A percentile compares a stretch with the other conserved stretches of the same genome.
Conservation (phyloP, 2,113 vertebrate species). For the Herpetotheres cachinnans region DNA sequence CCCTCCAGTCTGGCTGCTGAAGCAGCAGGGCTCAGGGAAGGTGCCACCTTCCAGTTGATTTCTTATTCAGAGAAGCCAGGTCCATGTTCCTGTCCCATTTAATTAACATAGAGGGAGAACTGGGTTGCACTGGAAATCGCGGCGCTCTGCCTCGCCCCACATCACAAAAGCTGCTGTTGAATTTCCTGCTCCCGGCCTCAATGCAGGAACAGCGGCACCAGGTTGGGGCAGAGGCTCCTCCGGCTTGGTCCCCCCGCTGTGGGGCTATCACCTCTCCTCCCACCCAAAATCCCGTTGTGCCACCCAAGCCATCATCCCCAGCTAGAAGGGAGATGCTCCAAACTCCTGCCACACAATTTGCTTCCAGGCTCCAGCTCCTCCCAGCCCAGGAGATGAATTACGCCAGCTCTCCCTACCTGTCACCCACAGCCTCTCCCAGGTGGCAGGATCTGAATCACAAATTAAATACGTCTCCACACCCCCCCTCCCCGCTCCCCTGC, state of each 20-base stretch:
- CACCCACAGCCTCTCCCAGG: conserved; percentile 13
- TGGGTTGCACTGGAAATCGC: not conserved
- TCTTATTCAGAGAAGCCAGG: conserved; percentile 5
- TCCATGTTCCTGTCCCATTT: conserved; percentile 50
- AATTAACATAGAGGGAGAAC: conserved; percentile 20
- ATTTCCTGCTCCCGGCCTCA: not conserved
- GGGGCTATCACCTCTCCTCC: not conserved
- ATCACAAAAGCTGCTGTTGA: fast-evolving
- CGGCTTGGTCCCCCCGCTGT: fast-evolving
- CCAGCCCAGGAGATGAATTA: not conserved
- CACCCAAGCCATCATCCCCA: not conserved
- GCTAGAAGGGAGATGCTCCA: not conserved
- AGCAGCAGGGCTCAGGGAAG: not conserved
- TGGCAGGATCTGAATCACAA: conserved; percentile 25
- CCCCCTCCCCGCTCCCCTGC: not conserved
- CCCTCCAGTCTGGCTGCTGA: not conserved
- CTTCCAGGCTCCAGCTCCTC: not conserved
- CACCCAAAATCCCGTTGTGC: fast-evolving
- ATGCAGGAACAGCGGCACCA: fast-evolving
- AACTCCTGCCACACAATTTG: not conserved
- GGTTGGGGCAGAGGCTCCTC: not conserved
- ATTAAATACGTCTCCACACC: not conserved
- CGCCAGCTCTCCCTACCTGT: not conserved
- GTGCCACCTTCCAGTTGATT: conserved; percentile 52
- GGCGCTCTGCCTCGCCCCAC: not conserved